phyloP scores from a whole-genome alignment of 2,113 vertebrate species.

The Neolamprologus modestus region DNA sequence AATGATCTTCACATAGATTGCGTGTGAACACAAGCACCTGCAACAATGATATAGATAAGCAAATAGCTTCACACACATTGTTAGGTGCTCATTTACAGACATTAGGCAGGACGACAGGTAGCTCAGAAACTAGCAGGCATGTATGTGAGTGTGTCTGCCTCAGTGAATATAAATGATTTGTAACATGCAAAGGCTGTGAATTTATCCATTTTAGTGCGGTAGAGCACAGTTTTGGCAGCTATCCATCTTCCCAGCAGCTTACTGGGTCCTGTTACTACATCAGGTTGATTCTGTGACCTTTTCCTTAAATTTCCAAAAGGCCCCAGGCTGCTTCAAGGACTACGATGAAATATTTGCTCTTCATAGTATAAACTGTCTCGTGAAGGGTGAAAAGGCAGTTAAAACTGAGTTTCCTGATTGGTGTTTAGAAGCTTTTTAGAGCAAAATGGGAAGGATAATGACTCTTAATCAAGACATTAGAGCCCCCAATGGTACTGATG shows the following conservation, averaged over 20 bases:
- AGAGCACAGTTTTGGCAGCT: too few relatives aligned
- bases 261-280: background rate
- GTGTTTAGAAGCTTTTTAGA: background rate
- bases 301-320: background rate
- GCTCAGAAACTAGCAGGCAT: background rate
- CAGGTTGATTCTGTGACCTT: background rate
- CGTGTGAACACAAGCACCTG: constrained; percentile 56
- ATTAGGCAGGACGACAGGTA: background rate
- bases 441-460: background rate
- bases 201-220: background rate
- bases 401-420: background rate
- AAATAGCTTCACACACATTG: constrained; percentile 57
- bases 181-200: background rate
- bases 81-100: constrained; percentile 52
- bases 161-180: background rate
- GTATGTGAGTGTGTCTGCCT: background rate
- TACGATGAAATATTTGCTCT: background rate
- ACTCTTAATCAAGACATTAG: background rate
- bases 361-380: background rate
- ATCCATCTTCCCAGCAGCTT: background rate
- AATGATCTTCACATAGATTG: background rate
- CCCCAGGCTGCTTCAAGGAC: background rate
- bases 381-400: background rate
- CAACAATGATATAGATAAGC: constrained; percentile 29
- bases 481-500: background rate